Base-by-base conservation (phyloP, 1,140 invertebrate species). In the Drosophila pseudoananassae region DNA sequence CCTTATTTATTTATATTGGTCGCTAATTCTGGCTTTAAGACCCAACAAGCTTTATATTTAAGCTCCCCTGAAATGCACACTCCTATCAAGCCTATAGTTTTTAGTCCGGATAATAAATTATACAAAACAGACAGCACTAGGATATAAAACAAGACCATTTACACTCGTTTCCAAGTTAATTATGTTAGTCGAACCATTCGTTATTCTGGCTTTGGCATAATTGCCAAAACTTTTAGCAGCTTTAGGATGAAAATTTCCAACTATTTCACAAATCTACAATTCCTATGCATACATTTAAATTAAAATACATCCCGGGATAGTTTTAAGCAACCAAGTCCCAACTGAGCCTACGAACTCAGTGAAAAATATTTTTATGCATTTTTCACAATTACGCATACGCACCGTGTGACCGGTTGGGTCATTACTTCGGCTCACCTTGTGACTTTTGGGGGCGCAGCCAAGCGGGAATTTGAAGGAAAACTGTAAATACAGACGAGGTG, bases 351-450 rank as follows among this genome's bases (percentile, higher is more conserved):
- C 45, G 45, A 55, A 50, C 7, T 15, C 20, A 33, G 6, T 27
- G 17, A n/a, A 20, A 17, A 64, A 33, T 71, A 66, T 65, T 60
- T 72, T 76, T 55, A 51, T 81, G 69, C 73, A 78, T 70, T 82
- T 76, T 75, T 71, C 69, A 64, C 83, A 82, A 88, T 87, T 87
- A 88, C 82, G 65, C 64, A 87, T 87, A 87, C 82, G 82, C 78
- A 66, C 70, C 65, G 78, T 82, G 66, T 50, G 65, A 76, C 74
- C 65, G 64, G 57, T 51, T 49, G 85, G 82, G 82, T 87, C 82
- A 78, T 87, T 87, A 87, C 82, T 78, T 82, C 12, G 63, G 25
- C 36, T 74, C 51, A 76, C 82, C 82, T 81, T 76, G 36, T 46
- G 54, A 69, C 70, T 74, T 56, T 52, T n/a, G 66, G 45, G 38